Evolutionary conservation across 2,113 vertebrate species (phyloP), one percentile per base, ranked within the genome.

Genomic region (Eulemur macaco): DNA sequence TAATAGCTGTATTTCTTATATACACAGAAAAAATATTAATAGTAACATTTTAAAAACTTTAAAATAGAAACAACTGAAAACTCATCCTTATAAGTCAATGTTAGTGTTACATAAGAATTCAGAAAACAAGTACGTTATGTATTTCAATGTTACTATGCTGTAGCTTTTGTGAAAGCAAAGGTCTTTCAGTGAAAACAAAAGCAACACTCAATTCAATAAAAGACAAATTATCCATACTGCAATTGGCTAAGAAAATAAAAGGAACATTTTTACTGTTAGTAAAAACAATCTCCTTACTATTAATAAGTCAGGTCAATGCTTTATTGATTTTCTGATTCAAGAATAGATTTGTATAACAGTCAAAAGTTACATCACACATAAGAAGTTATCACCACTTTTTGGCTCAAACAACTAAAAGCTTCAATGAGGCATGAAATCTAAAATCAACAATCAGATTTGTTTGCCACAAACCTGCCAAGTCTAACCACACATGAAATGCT

Each of bases 361-460:
- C 66, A 73, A 83, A 92, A 95, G 54, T n/a, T 82, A 15, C 14
- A 83, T 80, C n/a, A 85, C 56, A 56, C 18, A 42, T 64, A 85
- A 90, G 54, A 95, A 80, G 37, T 86, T 86, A 95, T 91, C 58
- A 83, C 42, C 42, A 89, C 11, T 78, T 91, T 78, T 88, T 86
- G 82, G 74, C 45, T 94, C 63, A 84, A 58, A 83, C 31, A 95
- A 64, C 60, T 56, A 89, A 92, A 93, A 47, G 23, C 3, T 82
- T 95, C 86, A 93, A 45, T 47, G 86, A 96, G 77, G 77, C 76
- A 52, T 96, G 83, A 94, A 95, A 94, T 96, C 56, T 56, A 93
- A 96, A 95, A 92, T 31, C 64, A 95, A 93, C 63, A 58, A 91
- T 80, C 82, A 77, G 71, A 94, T 91, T 54, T 37, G 2, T 86